Evolutionary conservation across 2,888 invertebrate genomes (phyloP).

Genomic region (Oithona nana): DNA sequence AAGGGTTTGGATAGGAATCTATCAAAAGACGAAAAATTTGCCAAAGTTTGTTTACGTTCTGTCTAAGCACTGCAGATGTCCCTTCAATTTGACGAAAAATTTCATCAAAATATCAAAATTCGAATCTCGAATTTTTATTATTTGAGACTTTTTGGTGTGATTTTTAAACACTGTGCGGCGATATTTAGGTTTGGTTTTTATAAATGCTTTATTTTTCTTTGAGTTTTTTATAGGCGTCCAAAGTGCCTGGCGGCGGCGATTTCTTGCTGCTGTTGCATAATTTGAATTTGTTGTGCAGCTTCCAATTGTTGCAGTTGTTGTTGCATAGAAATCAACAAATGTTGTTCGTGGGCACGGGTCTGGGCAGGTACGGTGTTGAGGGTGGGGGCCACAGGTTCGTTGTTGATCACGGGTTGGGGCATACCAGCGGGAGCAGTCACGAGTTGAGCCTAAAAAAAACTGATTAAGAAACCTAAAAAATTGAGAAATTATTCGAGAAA

Average conservation of each 20-base stretch:
- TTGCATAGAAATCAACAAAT: constrained; percentile 1
- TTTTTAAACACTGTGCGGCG: no score
- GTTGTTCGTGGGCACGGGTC: constrained; percentile 7
- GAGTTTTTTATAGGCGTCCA: constrained; percentile 3
- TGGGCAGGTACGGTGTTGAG: constrained; percentile 11
- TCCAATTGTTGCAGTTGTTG: constrained; percentile 9
- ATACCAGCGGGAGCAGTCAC: constrained; percentile 10
- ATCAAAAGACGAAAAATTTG: not conserved
- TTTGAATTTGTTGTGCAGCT: constrained; percentile 11
- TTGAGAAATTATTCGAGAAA: not conserved
- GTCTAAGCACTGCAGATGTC: no score
- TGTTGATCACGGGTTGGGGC: constrained; percentile 9
- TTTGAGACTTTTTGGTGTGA: no score
- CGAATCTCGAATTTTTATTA: no score
- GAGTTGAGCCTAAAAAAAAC: constrained; percentile 1
- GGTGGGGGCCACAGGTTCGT: constrained; percentile 6
- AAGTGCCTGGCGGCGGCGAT: constrained; percentile 4
- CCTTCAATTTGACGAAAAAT: no score
- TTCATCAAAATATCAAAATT: no score
- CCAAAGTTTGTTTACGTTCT: no score
- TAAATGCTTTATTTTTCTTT: not conserved
- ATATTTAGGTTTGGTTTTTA: no score
- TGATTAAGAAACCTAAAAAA: not conserved
- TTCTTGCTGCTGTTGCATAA: constrained; percentile 9
- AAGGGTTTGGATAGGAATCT: no score